A percentile compares a stretch with the other conserved stretches of the same genome.
phyloP scores from a whole-genome alignment of 1,140 invertebrate genomes.

The Sminthurinus signatus region DNA sequence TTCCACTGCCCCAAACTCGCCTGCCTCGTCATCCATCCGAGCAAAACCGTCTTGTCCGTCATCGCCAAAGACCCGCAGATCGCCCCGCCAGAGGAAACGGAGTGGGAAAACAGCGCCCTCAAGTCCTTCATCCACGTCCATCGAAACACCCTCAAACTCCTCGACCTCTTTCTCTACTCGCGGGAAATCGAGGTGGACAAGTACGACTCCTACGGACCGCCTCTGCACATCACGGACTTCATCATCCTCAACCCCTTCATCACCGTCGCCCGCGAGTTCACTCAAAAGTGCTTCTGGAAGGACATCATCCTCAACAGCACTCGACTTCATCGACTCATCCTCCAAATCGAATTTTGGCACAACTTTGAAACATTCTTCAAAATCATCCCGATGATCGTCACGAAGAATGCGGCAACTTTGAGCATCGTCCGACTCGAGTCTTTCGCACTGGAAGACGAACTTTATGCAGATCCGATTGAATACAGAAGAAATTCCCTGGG shows the following conservation, averaged over 20 bases:
- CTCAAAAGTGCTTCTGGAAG: background rate
- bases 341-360: conserved; percentile 3
- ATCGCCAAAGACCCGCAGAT: background rate
- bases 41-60: background rate
- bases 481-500: background rate
- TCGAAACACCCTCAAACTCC: background rate
- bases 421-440: background rate
- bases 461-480: background rate
- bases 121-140: background rate
- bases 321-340: background rate
- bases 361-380: background rate
- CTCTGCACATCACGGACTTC: background rate
- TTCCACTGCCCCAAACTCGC: background rate
- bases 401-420: background rate
- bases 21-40: background rate
- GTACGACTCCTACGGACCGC: background rate
- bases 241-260: background rate
- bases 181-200: conserved; percentile 1
- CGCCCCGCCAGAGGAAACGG: background rate
- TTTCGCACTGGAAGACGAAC: background rate
- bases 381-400: background rate
- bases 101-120: background rate
- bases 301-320: background rate
- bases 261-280: background rate
- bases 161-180: conserved; percentile 1